These are phyloP conservation scores for Andrena marginata DNA, from an alignment of 2,888 invertebrate species.

Conservation along the genomic window DNA sequence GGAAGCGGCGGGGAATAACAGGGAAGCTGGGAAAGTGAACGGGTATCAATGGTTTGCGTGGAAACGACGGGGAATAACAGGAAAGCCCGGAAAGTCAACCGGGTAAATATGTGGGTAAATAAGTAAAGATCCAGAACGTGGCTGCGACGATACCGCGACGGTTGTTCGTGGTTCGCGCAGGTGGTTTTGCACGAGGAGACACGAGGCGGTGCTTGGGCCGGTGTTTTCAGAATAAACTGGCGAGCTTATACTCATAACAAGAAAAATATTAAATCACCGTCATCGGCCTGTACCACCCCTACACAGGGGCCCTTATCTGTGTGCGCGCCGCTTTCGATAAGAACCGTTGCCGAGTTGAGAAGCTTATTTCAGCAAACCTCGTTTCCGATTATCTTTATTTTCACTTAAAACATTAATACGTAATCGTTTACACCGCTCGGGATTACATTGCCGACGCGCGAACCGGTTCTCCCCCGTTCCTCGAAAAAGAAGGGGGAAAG, in stretches of 20 bases:
- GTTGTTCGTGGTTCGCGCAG: constrained; percentile 58
- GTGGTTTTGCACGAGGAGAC: constrained; percentile 75
- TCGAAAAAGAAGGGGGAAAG: constrained; percentile 6
- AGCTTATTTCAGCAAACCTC: constrained; percentile 46
- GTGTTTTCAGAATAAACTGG: constrained; percentile 83
- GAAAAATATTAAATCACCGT: constrained; percentile 83
- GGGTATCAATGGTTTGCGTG: constrained; percentile 4
- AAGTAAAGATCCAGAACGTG: constrained; percentile 57
- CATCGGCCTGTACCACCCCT: constrained; percentile 66
- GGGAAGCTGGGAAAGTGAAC: neutral
- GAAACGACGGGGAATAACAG: constrained; percentile 33
- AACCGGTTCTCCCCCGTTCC: neutral
- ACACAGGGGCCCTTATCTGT: constrained; percentile 56
- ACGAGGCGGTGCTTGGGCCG: constrained; percentile 73
- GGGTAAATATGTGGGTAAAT: constrained; percentile 60
- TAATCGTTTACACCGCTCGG: constrained; percentile 12
- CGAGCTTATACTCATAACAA: constrained; percentile 83
- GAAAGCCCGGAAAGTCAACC: constrained; percentile 36
- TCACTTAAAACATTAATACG: constrained; percentile 38
- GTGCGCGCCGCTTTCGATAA: constrained; percentile 41
- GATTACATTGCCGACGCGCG: constrained; percentile 17
- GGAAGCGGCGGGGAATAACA: constrained; percentile 30
- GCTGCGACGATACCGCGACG: constrained; percentile 36
- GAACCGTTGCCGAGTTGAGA: constrained; percentile 21
- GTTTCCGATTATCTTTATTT: constrained; percentile 48